phyloP scores from a whole-genome alignment of 2,797 vertebrate species.

The Pygocentrus nattereri region DNA sequence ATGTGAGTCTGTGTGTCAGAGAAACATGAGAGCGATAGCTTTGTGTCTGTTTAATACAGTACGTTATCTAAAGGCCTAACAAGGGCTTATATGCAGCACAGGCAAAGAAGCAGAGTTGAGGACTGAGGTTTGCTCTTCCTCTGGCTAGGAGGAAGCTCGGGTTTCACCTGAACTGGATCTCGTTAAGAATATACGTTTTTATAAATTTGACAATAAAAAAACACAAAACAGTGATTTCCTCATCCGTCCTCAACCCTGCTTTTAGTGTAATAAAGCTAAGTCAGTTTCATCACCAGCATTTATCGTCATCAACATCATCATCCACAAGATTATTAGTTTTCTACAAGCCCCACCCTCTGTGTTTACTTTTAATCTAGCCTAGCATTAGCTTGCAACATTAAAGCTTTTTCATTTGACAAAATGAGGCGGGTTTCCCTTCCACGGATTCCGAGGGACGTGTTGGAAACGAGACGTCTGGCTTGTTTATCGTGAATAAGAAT shows the following conservation, averaged over 20 bases:
- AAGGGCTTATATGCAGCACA: constrained; percentile 75
- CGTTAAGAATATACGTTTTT: constrained; percentile 74
- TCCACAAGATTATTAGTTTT: constrained; percentile 48
- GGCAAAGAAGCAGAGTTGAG: constrained; percentile 81
- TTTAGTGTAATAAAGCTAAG: constrained; percentile 84
- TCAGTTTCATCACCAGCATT: constrained; percentile 72
- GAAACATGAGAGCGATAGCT: constrained; percentile 56
- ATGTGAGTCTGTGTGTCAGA: neutral
- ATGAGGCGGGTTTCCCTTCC: constrained; percentile 63
- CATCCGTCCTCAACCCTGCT: constrained; percentile 80
- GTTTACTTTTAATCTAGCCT: constrained; percentile 66
- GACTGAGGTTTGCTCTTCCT: constrained; percentile 52
- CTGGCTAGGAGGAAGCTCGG: constrained; percentile 58
- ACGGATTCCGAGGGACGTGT: neutral
- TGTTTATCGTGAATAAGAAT: neutral
- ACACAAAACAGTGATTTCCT: constrained; percentile 61
- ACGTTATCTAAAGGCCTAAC: constrained; percentile 74
- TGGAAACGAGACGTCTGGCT: constrained; percentile 2
- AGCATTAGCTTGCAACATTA: constrained; percentile 75
- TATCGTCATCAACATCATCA: constrained; percentile 66
- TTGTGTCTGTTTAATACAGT: constrained; percentile 69
- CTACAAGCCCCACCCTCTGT: constrained; percentile 74
- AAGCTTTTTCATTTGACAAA: constrained; percentile 77
- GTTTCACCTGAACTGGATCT: constrained; percentile 70
- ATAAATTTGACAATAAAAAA: constrained; percentile 68